Base-by-base conservation (phyloP, 2,113 vertebrate genomes). In the Podocnemis expansa region DNA sequence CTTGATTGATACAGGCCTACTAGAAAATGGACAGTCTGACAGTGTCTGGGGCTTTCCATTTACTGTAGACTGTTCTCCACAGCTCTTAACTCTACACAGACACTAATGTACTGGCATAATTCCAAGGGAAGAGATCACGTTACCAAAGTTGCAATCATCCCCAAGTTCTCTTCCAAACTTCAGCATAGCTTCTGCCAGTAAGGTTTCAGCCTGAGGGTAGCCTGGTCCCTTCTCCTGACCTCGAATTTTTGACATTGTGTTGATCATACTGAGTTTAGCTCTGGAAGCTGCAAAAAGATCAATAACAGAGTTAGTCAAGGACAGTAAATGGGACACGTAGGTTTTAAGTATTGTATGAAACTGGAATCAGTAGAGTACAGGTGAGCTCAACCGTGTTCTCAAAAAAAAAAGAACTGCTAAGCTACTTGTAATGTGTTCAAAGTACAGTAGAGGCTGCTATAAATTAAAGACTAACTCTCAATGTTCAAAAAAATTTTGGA, bases 241-340 rank as follows among this genome's bases (percentile, higher is more conserved):
- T 7, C 99, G 98, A 82, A 99, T 99, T 97, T 99, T 99, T n/a
- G 99, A 99, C 99, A 99, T 99, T 86, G 99, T 99, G 98, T 99
- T 99, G 96, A 99, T 99, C 99, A 99, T 99, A 98, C 98, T 99
- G 98, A 99, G 99, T 98, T 99, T 99, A 95, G 99, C 99, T 98
- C 99, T 98, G 96, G 99, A 99, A 89, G 99, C 99, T 99, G 97
- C 24, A 94, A 89, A 87, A 24, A 96, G 43, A 92, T 6, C 95
- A 89, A 54, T 29, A 56, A 93, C 19, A 96, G 55, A 92, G 29
- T 41, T 96, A 91, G 93, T 21, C 29, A 78, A n/a, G 88, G 3
- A 45, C 6, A 56, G 60, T 79, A 93, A 93, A 34, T 10, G 63
- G 38, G 90, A 54, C 41, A 85, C 82, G 84, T 55, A 79, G 21